Evolutionary conservation across 2,113 vertebrate species (phyloP).

Genomic region (Zeus faber): DNA sequence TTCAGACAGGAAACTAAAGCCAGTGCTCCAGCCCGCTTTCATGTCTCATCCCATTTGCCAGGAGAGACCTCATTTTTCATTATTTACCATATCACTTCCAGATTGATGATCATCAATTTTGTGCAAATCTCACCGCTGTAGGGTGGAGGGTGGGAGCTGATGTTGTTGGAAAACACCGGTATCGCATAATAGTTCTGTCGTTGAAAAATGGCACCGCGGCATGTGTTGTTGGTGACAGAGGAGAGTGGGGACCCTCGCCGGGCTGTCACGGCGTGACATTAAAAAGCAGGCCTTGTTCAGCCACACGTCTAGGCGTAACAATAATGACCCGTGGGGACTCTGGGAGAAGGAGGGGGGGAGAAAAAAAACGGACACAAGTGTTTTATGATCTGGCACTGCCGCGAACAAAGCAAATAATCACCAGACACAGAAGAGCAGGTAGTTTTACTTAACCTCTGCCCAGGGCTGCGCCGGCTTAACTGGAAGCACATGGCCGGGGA

Average conservation of each 20-base stretch:
- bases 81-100: constrained; percentile 63
- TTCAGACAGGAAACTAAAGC: constrained; percentile 73
- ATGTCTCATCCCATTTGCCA: constrained; percentile 64
- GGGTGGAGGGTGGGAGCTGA: not conserved
- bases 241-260: not conserved
- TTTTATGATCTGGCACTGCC: constrained; percentile 69
- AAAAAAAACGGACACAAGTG: constrained; percentile 62
- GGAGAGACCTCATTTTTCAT: constrained; percentile 65
- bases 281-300: constrained; percentile 52
- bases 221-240: constrained; percentile 18
- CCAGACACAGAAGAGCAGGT: constrained; percentile 70
- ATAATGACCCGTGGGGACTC: constrained; percentile 63
- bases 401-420: constrained; percentile 72
- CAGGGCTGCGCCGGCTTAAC: constrained; percentile 59
- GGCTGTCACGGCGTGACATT: constrained; percentile 53
- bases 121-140: constrained; percentile 25
- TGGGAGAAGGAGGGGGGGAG: constrained; percentile 39
- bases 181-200: constrained; percentile 31
- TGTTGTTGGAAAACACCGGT: constrained; percentile 25
- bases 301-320: constrained; percentile 65
- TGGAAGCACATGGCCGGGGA: constrained; percentile 67
- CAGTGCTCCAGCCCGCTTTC: constrained; percentile 60
- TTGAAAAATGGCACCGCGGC: constrained; percentile 34
- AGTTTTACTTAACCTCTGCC: constrained; percentile 74
- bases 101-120: constrained; percentile 50